Evolutionary conservation across 2,113 vertebrate species (phyloP).

Genomic region (Lanius collurio): DNA sequence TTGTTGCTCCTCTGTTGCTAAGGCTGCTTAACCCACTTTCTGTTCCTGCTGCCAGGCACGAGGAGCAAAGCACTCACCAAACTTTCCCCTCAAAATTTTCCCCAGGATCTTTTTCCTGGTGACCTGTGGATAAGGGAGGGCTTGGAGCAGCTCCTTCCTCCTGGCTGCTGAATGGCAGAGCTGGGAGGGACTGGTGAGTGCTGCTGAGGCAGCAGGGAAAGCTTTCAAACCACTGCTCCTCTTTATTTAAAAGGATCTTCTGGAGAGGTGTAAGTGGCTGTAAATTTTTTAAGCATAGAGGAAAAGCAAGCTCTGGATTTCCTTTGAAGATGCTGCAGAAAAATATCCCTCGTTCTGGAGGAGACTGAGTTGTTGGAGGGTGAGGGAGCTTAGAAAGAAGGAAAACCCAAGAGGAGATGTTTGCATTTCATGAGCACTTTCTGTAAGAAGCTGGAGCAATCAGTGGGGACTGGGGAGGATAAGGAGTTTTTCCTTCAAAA

Average conservation of each 20-base stretch:
- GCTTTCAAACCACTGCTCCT: not conserved
- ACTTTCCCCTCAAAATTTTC: not conserved
- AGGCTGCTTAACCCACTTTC: not conserved
- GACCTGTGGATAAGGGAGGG: not conserved
- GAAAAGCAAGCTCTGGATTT: not conserved
- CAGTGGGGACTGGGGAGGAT: not conserved
- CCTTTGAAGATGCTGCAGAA: slow-evolving; percentile 9
- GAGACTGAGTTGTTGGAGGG: not conserved
- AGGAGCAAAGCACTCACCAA: not conserved
- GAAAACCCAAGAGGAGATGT: slow-evolving; percentile 1
- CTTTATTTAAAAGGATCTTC: not conserved
- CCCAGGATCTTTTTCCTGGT: not conserved
- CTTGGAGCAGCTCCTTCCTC: not conserved
- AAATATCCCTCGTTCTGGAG: not conserved
- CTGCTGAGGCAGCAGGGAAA: not conserved
- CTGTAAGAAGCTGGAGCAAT: not conserved
- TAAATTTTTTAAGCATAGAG: slow-evolving; percentile 33
- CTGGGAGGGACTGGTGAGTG: not conserved
- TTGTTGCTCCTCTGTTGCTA: slow-evolving; percentile 39
- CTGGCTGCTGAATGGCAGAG: not conserved
- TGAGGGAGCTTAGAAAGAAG: not conserved
- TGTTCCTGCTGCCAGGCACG: not conserved
- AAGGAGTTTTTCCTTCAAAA: not conserved
- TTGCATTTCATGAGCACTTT: not conserved
- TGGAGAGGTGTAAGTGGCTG: slow-evolving; percentile 23